These are phyloP conservation scores for Barbus barbus DNA, from an alignment of 2,113 vertebrate genomes.

Conservation along the genomic window DNA sequence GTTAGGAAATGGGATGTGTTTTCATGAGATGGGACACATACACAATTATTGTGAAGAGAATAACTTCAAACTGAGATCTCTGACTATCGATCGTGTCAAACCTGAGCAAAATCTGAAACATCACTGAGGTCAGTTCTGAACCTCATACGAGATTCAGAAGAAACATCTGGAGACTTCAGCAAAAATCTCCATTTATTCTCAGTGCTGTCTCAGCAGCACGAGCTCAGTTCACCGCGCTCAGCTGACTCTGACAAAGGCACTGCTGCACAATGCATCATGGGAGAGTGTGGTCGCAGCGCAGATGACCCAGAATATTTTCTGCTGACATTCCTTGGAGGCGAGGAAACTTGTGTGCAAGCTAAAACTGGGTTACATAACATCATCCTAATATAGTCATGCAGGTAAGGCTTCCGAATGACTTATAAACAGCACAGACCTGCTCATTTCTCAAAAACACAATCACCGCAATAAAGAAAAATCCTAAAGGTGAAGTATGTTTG, in stretches of 20 bases:
- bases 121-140: not conserved
- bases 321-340: constrained; percentile 44
- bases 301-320: constrained; percentile 52
- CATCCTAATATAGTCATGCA: constrained; percentile 35
- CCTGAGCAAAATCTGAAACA: not conserved
- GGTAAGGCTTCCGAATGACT: constrained; percentile 8
- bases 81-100: not conserved
- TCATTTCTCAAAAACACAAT: constrained; percentile 22
- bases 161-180: not conserved
- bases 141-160: not conserved
- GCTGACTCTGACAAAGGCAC: constrained; percentile 38
- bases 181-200: not conserved
- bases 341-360: constrained; percentile 24
- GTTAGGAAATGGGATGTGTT: not conserved
- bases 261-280: constrained; percentile 40
- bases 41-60: not conserved
- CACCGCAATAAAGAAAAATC: not conserved
- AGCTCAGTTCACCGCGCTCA: constrained; percentile 1
- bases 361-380: constrained; percentile 41
- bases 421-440: not conserved
- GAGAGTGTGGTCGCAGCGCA: constrained; percentile 6
- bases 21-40: not conserved
- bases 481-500: not conserved
- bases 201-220: not conserved
- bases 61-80: not conserved